Evolutionary conservation across 1,140 invertebrate genomes (phyloP), one percentile per base, ranked within the genome.

Genomic region (Solenopsis invicta): DNA sequence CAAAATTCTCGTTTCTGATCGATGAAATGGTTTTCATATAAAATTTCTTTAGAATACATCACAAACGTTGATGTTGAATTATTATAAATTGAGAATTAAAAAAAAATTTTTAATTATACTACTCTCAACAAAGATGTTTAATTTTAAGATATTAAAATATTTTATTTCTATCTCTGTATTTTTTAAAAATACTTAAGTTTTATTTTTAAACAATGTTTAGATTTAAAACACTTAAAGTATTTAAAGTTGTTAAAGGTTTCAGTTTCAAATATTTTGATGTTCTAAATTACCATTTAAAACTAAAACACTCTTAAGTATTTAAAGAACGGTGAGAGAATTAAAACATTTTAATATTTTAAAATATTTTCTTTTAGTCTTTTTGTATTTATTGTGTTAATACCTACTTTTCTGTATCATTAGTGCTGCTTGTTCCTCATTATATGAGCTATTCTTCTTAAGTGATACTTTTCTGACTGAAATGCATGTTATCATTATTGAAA

Each of bases 361-460:
- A 29, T 2, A 29, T 29, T 29, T 29, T 2, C 3, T 41, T 41
- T 41, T 41, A 41, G 8, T 41, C 2, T 41, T 54, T 48, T 1
- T 56, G 24, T 48, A 50, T 50, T 50, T 67, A n/a, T n/a, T n/a
- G n/a, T n/a, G 16, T 69, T 0, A 48, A 69, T 37, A 62, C 2
- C 12, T 95, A 97, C 97, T 97, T 97, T 97, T 97, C 95, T 98
- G 97, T 91, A 98, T 96, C 72, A 97, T 94, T 74, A 97, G 87
- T 8, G 97, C 97, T 24, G 97, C 97, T 89, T 97, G 96, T 80
- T 97, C 97, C 91, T 97, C 90, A 71, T 93, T 90, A 81, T 95
- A 87, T 69, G 86, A 69, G 0, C 80, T 82, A 66, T 56, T 69
- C 77, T 48, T 92, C 69, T 90, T 92, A 84, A 92, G 87, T 90